phyloP scores from a whole-genome alignment of 2,113 vertebrate species.

The Aegotheles bennettii region DNA sequence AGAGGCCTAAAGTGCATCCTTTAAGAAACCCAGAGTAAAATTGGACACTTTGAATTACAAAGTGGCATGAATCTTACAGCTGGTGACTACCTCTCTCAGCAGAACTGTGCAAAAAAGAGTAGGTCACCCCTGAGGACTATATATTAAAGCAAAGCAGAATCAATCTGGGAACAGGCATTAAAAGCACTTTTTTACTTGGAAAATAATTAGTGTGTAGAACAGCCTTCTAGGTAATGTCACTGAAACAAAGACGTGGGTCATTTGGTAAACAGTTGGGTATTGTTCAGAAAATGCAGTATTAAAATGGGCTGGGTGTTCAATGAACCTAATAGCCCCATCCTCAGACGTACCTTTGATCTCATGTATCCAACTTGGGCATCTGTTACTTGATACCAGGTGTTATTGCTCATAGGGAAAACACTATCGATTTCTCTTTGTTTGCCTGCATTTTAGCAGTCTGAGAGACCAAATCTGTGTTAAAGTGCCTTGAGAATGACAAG shows the following conservation, averaged over 20 bases:
- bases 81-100: neutral
- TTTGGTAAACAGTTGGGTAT: neutral
- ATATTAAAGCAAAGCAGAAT: constrained; percentile 2
- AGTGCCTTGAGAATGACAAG: neutral
- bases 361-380: neutral
- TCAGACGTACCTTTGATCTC: neutral
- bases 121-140: neutral
- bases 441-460: neutral
- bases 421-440: neutral
- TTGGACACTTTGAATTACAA: neutral
- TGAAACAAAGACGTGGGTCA: neutral
- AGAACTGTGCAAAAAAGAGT: neutral
- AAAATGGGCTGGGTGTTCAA: neutral
- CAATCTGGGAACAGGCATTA: neutral
- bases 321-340: neutral
- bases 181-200: constrained; percentile 7
- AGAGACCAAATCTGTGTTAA: neutral
- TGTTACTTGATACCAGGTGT: neutral
- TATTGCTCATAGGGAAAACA: neutral
- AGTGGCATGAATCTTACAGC: neutral
- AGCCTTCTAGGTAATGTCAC: neutral
- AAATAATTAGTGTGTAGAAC: constrained; percentile 19
- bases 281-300: constrained; percentile 7
- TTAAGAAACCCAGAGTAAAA: neutral
- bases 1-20: neutral